Percentiles rank a stretch among this genome's conserved stretches.
Conservation (phyloP, 1,140 invertebrate species). For the Anthonomus grandis region DNA sequence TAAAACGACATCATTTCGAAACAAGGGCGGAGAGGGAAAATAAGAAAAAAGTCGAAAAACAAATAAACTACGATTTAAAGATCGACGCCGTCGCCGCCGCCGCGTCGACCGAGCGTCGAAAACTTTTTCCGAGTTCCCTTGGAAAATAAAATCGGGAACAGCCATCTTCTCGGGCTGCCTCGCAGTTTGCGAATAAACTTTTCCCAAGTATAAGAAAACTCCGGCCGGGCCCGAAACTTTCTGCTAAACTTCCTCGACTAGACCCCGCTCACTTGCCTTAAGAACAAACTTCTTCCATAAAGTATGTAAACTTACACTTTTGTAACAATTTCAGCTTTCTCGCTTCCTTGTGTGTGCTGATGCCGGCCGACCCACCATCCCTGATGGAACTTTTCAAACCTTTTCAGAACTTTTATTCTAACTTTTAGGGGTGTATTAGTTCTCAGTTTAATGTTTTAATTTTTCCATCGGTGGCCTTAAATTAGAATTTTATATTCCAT, state of each 20-base stretch:
- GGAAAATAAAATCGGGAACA: conserved; percentile 22
- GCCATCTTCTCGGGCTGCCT: conserved; percentile 18
- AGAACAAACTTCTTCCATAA: conserved; percentile 48
- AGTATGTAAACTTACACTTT: conserved; percentile 50
- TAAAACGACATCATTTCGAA: conserved; percentile 13
- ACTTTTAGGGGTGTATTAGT: conserved; percentile 10
- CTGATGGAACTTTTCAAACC: conserved; percentile 16
- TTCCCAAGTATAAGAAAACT: conserved; percentile 23
- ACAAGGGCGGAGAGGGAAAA: background rate
- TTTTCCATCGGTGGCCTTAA: no score
- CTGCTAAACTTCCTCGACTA: conserved; percentile 27
- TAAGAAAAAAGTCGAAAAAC: conserved; percentile 4
- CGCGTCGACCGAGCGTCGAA: conserved; percentile 12
- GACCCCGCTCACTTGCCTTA: conserved; percentile 27
- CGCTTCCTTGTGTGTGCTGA: conserved; percentile 13
- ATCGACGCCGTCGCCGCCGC: conserved; percentile 19
- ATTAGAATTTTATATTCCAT: no score
- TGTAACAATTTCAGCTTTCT: conserved; percentile 48
- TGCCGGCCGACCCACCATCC: no score
- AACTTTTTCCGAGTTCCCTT: conserved; percentile 14
- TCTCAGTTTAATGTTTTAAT: background rate
- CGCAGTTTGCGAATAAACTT: conserved; percentile 23
- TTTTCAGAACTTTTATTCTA: conserved; percentile 17
- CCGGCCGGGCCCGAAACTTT: conserved; percentile 12
- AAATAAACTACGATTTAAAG: conserved; percentile 22